These are phyloP conservation scores for Garrulus glandarius DNA, from an alignment of 2,797 vertebrate species.

Conservation along the genomic window DNA sequence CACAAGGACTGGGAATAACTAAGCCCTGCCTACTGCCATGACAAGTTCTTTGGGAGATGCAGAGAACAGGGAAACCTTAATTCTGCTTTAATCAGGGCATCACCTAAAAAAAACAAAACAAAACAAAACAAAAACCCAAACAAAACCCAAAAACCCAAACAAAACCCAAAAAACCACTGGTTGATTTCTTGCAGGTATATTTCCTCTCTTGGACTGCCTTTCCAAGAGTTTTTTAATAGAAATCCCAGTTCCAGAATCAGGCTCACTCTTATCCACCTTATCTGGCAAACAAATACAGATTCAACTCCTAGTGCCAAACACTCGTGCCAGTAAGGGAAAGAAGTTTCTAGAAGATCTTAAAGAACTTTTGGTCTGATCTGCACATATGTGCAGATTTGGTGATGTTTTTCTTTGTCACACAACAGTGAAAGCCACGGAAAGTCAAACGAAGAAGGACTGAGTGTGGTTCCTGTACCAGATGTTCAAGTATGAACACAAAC, in stretches of 20 bases:
- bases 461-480: neutral
- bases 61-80: neutral
- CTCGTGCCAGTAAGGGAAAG: neutral
- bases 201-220: neutral
- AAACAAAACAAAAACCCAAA: too few species aligned
- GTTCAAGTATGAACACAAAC: neutral
- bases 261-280: neutral
- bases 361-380: neutral
- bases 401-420: neutral
- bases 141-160: neutral
- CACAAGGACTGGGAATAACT: neutral
- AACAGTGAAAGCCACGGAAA: neutral
- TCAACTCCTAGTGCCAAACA: neutral
- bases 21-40: neutral
- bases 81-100: neutral
- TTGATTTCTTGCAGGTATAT: neutral
- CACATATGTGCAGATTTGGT: neutral
- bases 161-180: too few species aligned
- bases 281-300: neutral
- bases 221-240: neutral
- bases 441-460: neutral
- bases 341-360: neutral
- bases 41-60: neutral
- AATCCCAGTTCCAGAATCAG: neutral
- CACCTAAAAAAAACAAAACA: neutral